Base-by-base conservation (phyloP, 1,140 invertebrate genomes). In the Wiebesia pumilae region DNA sequence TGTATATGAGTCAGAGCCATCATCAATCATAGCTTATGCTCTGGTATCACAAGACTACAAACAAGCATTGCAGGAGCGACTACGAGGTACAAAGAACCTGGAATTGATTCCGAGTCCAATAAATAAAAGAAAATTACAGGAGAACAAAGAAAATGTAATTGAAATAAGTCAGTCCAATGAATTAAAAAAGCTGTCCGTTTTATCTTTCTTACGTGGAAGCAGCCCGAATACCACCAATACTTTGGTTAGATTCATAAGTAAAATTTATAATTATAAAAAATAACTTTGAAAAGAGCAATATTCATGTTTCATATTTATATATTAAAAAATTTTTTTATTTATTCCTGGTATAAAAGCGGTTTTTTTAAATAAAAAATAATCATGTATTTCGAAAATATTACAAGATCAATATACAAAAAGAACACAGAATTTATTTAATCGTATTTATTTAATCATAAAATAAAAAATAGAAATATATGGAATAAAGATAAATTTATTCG, bases 11-110 rank as follows among this genome's bases (percentile, higher is more conserved):
- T 95, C 95, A 27, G 97, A 99, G 91, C 96, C 97, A 1, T 98
- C 97, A 88, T 98, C 98, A 0, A 97, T 99, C 77, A 97, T 99
- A 85, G 97, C 98, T 0, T 98, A 97, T 91, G 95, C 97, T 10
- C 90, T 99, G 0, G 95, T 96, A 83, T 97, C 96, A 0, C 90
- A 92, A 35, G 97, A 97, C 65, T 97, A 97, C 89, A 96, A 96
- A 84, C 95, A 94, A 65, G 92, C 94, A 3, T 88, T 96, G 24
- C 94, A 95, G 67, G 95, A 96, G 67, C 88, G 95, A 54, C 73
- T 90, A 80, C 90, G 89, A 38, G 75, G 84, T 79, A 92, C 87
- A 47, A 94, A 93, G 87, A 89, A 83, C 9, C 77, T 85, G 1
- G 91, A 94, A 43, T 84, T 89, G 77, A 94, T 92, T 83, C 89